Conservation (phyloP, 2,888 invertebrate species). For the Melanchra persicariae region DNA sequence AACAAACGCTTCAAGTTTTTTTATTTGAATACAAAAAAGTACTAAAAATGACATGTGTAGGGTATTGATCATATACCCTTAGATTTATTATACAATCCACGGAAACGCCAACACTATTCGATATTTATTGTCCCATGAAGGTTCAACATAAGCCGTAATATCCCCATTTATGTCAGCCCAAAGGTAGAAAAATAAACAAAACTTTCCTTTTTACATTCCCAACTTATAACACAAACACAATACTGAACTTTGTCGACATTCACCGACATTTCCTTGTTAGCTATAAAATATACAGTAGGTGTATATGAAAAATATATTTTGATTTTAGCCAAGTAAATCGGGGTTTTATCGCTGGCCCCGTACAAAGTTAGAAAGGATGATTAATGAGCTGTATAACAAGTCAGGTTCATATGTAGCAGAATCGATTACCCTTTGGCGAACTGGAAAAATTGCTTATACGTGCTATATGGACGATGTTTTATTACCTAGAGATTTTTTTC, state of each 20-base stretch:
- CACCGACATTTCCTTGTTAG: slow-evolving; percentile 9
- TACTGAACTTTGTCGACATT: slow-evolving; percentile 13
- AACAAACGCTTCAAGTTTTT: no score
- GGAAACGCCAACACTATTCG: slow-evolving; percentile 42
- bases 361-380: slow-evolving; percentile 63
- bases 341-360: slow-evolving; percentile 52
- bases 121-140: slow-evolving; percentile 46
- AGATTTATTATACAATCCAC: slow-evolving; percentile 45
- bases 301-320: slow-evolving; percentile 52
- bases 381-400: slow-evolving; percentile 68
- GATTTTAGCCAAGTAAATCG: slow-evolving; percentile 46
- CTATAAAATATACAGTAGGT: slow-evolving; percentile 41
- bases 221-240: slow-evolving; percentile 31
- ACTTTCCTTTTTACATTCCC: slow-evolving; percentile 43
- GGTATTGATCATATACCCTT: slow-evolving; percentile 33
- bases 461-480: slow-evolving; percentile 42
- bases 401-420: slow-evolving; percentile 69
- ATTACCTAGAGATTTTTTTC: slow-evolving; percentile 41
- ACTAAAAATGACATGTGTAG: slow-evolving; percentile 9
- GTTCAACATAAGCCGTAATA: slow-evolving; percentile 44
- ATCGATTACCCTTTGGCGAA: slow-evolving; percentile 67
- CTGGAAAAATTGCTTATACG: slow-evolving; percentile 68
- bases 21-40: not conserved
- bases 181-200: slow-evolving; percentile 44
- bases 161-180: slow-evolving; percentile 48